Base-by-base conservation (phyloP, 2,888 invertebrate genomes). In the Zootermopsis nevadensis region DNA sequence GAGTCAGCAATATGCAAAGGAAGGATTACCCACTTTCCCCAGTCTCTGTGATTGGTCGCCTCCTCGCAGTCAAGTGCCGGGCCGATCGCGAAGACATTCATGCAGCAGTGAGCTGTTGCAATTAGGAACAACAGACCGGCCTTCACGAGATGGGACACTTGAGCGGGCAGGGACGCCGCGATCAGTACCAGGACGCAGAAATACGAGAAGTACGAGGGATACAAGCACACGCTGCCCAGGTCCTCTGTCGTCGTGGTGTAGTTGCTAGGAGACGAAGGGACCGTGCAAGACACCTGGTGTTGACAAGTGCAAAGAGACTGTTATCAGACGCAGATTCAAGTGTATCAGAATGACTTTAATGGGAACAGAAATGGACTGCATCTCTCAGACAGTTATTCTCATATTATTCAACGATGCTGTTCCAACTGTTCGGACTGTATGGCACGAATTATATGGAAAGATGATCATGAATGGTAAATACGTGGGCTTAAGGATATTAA, bases 161-260 rank as follows among this genome's bases (percentile, higher is more conserved):
- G 94, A 2, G 94, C 93, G 85, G 95, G 93, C 86, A 95, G 92
- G 33, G 95, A 93, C 77, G 94, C 92, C 4, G 93, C 93, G 84
- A 95, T 91, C 84, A 95, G 89, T 84, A 94, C 93, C 84, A 95
- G 90, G 80, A 94, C 93, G 80, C 92, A 92, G 88, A 94, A 94
- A 88, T 94, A 93, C 86, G 94, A 93, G 89, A 95, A 93, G 89
- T 95, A 95, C 77, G 94, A 94, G 67, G 95, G 95, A 88, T 94
- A 94, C 60, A 93, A 90, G 87, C 94, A 94, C 42, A 89, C 89
- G 10, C 89, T 87, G 38, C 89, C 88, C 84, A 90, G 89, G 79
- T 81, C 84, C 77, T 83, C 84, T 24, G 76, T 27, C 48, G 85
- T 84, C 24, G 88, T 88, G 77, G 88, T 88, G 77, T 88, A 87